Percentiles rank a stretch among this genome's conserved stretches.
phyloP scores from a whole-genome alignment of 2,888 invertebrate species.

The Azorinus chamasolen region DNA sequence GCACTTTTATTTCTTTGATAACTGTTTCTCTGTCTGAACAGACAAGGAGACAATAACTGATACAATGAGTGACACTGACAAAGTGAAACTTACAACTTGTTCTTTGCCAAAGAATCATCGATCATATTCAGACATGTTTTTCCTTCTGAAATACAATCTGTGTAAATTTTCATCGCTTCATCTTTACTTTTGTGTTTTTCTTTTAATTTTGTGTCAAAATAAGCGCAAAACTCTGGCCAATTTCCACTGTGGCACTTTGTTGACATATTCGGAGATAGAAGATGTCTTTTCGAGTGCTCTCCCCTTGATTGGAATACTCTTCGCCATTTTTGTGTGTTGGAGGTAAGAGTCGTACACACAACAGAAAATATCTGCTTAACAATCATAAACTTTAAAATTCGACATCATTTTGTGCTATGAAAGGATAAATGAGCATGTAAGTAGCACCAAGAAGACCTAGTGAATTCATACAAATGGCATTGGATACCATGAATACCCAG shows the following conservation, averaged over 20 bases:
- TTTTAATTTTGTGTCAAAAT: too few relatives aligned
- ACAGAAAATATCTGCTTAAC: constrained; percentile 36
- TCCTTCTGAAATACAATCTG: constrained; percentile 34
- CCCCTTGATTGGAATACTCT: constrained; percentile 34
- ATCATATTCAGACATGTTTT: constrained; percentile 27
- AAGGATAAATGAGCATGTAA: too few relatives aligned
- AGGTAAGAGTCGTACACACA: constrained; percentile 52
- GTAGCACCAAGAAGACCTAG: too few relatives aligned
- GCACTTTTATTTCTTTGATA: too few relatives aligned
- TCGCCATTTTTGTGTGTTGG: constrained; percentile 61
- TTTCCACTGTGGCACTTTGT: constrained; percentile 4
- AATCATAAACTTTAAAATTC: background rate
- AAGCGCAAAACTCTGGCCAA: too few relatives aligned
- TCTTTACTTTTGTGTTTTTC: constrained; percentile 29
- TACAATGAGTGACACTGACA: too few relatives aligned
- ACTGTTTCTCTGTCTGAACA: too few relatives aligned
- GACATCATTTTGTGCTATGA: too few relatives aligned
- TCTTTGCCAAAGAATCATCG: constrained; percentile 20
- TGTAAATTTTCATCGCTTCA: constrained; percentile 31
- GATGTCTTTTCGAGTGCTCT: background rate
- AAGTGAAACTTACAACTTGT: constrained; percentile 41
- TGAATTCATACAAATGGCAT: too few relatives aligned
- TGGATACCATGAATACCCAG: too few relatives aligned
- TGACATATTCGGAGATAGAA: constrained; percentile 33
- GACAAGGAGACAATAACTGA: too few relatives aligned